These are phyloP conservation scores for Dusona sp. DNA, from an alignment of 2,888 invertebrate genomes.

Conservation along the genomic window DNA sequence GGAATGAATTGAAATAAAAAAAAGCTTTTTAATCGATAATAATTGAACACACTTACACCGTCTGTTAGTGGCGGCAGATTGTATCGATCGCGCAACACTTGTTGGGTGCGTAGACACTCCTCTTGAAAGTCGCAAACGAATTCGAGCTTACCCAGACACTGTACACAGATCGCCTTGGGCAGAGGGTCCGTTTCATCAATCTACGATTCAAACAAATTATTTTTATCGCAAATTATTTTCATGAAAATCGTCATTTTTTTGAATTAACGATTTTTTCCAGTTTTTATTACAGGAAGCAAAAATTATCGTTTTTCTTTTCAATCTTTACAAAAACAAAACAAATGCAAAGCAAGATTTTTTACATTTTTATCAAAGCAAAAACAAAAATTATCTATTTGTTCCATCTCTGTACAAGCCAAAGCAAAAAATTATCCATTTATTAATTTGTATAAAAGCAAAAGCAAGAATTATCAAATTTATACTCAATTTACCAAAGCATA, in stretches of 20 bases:
- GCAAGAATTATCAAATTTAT: not conserved
- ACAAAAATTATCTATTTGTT: not conserved
- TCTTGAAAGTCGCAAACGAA: conserved; percentile 85
- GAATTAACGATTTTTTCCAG: not conserved
- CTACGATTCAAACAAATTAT: conserved; percentile 79
- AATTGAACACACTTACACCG: conserved; percentile 79
- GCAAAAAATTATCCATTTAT: not conserved
- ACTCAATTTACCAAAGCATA: not conserved
- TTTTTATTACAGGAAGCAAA: not conserved
- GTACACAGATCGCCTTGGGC: conserved; percentile 84
- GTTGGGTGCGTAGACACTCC: conserved; percentile 84
- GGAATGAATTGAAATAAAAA: not conserved
- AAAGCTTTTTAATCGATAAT: conserved; percentile 43
- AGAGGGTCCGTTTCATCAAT: conserved; percentile 84
- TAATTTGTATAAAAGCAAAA: not conserved
- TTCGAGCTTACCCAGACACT: conserved; percentile 84
- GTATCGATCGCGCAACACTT: conserved; percentile 82
- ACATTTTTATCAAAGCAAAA: not conserved
- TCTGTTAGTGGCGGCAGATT: conserved; percentile 82
- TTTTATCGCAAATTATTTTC: conserved; percentile 28
- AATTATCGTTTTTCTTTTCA: not conserved
- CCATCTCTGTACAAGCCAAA: not conserved
- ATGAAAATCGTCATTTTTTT: not conserved
- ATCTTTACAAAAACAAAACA: not conserved
- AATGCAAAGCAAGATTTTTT: not conserved